These are phyloP conservation scores for Daboia siamensis DNA, from an alignment of 2,113 vertebrate genomes.

Conservation along the genomic window DNA sequence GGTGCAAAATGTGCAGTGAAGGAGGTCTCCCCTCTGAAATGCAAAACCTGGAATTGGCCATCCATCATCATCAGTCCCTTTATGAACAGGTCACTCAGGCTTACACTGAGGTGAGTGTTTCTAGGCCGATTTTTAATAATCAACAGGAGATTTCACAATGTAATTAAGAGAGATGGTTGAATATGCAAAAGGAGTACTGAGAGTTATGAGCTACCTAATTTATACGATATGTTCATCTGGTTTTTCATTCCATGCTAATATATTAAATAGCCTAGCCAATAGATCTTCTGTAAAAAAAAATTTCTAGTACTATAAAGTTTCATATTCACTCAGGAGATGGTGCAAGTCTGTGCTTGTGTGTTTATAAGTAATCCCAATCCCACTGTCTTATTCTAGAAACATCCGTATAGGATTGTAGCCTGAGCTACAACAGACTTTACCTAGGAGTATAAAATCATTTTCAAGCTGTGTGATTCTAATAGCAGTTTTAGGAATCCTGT, in stretches of 20 bases:
- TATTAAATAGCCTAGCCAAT: background rate
- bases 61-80: constrained; percentile 95
- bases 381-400: background rate
- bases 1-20: constrained; percentile 97
- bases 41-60: constrained; percentile 94
- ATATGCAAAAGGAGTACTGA: background rate
- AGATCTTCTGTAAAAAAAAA: background rate
- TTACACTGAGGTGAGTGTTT: constrained; percentile 87
- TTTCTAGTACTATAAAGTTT: background rate
- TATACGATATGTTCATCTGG: constrained; percentile 3
- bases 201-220: background rate
- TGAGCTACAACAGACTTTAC: background rate
- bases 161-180: background rate
- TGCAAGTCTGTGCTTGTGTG: background rate
- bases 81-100: constrained; percentile 98
- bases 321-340: background rate
- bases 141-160: background rate
- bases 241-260: background rate
- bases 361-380: background rate
- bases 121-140: background rate
- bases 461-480: background rate
- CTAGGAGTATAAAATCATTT: background rate
- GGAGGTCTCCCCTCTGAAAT: constrained; percentile 92
- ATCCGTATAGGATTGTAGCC: background rate
- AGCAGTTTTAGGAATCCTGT: background rate